Percentiles rank a stretch among this genome's conserved stretches.
phyloP scores from a whole-genome alignment of 2,797 vertebrate genomes.

The Sebastes oblongus region DNA sequence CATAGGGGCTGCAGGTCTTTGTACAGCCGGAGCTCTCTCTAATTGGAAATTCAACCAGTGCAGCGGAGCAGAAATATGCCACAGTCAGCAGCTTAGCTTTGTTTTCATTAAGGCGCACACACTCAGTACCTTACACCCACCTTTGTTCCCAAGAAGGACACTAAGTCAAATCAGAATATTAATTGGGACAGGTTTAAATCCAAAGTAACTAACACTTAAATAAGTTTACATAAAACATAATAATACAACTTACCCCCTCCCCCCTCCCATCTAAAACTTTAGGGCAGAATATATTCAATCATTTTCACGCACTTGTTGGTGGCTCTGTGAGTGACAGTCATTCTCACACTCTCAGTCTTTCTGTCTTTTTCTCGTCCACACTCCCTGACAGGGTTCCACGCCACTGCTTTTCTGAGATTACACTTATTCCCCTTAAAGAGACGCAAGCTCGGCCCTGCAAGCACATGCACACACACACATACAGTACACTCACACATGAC shows the following conservation, averaged over 20 bases:
- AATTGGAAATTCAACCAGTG: constrained; percentile 82
- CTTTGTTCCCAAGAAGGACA: constrained; percentile 50
- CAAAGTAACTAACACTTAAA: neutral
- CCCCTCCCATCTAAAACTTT: neutral
- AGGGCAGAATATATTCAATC: neutral
- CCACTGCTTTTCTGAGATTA: constrained; percentile 58
- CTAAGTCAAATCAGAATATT: constrained; percentile 33
- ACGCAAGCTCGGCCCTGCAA: constrained; percentile 17
- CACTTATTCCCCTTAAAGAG: constrained; percentile 54
- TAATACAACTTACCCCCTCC: neutral
- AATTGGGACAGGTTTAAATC: constrained; percentile 24
- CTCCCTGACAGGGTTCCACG: constrained; percentile 52
- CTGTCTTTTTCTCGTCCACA: constrained; percentile 10
- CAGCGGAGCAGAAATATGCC: constrained; percentile 76
- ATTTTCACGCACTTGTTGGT: neutral
- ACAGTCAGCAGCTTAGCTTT: constrained; percentile 78
- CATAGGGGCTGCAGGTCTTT: constrained; percentile 60
- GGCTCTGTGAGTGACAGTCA: constrained; percentile 41
- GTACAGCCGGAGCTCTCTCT: constrained; percentile 52
- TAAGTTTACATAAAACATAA: neutral
- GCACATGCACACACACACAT: neutral
- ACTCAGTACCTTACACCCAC: constrained; percentile 26
- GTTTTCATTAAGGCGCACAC: constrained; percentile 73
- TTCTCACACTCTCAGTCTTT: constrained; percentile 14
- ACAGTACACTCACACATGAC: neutral